phyloP scores from a whole-genome alignment of 2,888 invertebrate species.

The Lordiphosa fenestrarum region DNA sequence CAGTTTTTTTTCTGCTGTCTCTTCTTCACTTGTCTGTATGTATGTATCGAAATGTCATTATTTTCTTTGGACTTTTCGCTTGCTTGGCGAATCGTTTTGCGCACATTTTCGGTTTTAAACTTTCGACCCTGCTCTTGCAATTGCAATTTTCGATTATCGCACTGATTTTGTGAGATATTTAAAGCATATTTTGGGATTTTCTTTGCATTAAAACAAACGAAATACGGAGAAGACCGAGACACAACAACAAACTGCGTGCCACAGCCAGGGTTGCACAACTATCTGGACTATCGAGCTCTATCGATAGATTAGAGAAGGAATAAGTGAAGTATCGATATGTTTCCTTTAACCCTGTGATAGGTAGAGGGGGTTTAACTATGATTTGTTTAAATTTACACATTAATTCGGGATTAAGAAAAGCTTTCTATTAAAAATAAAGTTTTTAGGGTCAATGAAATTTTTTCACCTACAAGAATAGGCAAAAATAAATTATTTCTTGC shows the following conservation, averaged over 20 bases:
- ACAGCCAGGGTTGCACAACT: constrained; percentile 14
- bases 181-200: constrained; percentile 48
- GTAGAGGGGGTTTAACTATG: too few relatives aligned
- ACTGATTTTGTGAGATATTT: constrained; percentile 35
- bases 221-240: constrained; percentile 33
- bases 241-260: constrained; percentile 53
- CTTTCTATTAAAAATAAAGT: too few relatives aligned
- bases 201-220: constrained; percentile 44
- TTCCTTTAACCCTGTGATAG: background rate
- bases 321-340: background rate
- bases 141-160: constrained; percentile 34
- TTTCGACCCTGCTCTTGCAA: constrained; percentile 27
- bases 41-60: constrained; percentile 71
- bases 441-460: too few relatives aligned
- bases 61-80: constrained; percentile 29
- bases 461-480: too few relatives aligned
- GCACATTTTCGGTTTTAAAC: constrained; percentile 17
- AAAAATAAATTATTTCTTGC: too few relatives aligned
- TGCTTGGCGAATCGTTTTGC: constrained; percentile 20
- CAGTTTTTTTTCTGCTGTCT: constrained; percentile 56
- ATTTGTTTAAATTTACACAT: too few relatives aligned
- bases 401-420: too few relatives aligned
- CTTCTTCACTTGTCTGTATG: constrained; percentile 44
- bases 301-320: background rate
- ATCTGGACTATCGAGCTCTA: background rate